Evolutionary conservation across 92 coral and sea anemone species (phyloP), one percentile per base, ranked within the genome.

Genomic region (Muricea muricata): DNA sequence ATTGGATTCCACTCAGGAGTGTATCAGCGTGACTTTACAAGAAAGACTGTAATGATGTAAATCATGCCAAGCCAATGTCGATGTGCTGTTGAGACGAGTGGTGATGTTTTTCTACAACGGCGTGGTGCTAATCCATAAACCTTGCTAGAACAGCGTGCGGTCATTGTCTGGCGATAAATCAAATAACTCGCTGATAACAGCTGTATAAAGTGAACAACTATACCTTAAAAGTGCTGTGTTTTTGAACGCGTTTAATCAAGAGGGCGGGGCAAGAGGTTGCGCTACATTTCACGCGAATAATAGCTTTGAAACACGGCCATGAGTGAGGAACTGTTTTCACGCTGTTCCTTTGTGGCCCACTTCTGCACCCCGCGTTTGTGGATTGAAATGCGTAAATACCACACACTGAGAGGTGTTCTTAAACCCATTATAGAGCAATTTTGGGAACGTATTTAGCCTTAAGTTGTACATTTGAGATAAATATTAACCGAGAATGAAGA

Each of bases 221-320:
- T 63, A 63, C 37, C 37, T 29, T 28, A 32, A 30, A 63, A 15
- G 39, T 63, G 37, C 20, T 63, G 70, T 9, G 60, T 52, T 52
- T 6, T 52, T 52, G 23, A 52, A 17, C 60, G 17, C 12, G 70
- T 20, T 12, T 25, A 63, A 63, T 63, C 28, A 63, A 28, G 70
- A 28, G n/a, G 70, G 70, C 1, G 70, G 70, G 37, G 70, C 70
- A 37, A 56, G 42, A 50, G 83, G 70, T 30, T 55, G 63, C 83
- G 52, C 71, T 54, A 78, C 83, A 78, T 78, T 78, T 78, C 83
- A 55, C 32, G 34, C 58, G 34, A 58, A 78, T 56, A 78, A 18
- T 52, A 76, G 32, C 58, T 78, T 78, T 65, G 35, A 34, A 57
- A 78, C 83, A 78, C n/a, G 58, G 57, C 71, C 83, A 78, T 54